Base-by-base conservation (phyloP, 1,140 invertebrate genomes). In the Zaprionus davidi region DNA sequence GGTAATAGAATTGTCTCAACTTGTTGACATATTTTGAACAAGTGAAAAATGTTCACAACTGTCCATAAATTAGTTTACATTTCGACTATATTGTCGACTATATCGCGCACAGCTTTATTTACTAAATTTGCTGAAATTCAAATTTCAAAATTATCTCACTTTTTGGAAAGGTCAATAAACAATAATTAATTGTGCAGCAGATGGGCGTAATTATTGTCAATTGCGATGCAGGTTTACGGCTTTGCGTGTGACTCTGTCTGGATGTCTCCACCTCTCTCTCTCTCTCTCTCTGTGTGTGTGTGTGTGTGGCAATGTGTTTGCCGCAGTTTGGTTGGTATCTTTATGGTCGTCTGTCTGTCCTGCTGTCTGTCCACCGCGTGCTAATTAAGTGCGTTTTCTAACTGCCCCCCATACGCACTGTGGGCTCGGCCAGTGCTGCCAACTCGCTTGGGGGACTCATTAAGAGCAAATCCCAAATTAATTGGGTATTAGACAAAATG, bases 401-500 rank as follows among this genome's bases (percentile, higher is more conserved):
- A 72, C 62, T 72, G 69, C 49, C 38, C 60, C 36, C 49, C 57
- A 57, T 44, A 67, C 62, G 62, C 56, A 73, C 57, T 67, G 55
- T 72, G 56, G 26, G 62, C 11, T 1, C 7, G 38, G 24, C 20
- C 63, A 24, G 65, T 6, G 65, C 53, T 69, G 57, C 56, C 72
- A 70, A 66, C 60, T 71, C 73, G 69, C 74, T 60, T 46, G 55
- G 55, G 73, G 68, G 73, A 62, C 63, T 73, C 74, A 76, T 76
- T 76, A 76, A 76, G 28, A 34, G 63, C 60, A 88, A 87, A 87
- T 88, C 84, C 85, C 69, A 84, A 87, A 87, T 87, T 88, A 87
- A 87, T 87, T 87, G 81, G 84, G 84, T 90, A 87, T 87, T 87
- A 87, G 71, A 80, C 73, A 72, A 71, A 77, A 72, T 77, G 75